Evolutionary conservation across 2,113 vertebrate genomes (phyloP), one percentile per base, ranked within the genome.

Genomic region (Notarius lentiginosus): DNA sequence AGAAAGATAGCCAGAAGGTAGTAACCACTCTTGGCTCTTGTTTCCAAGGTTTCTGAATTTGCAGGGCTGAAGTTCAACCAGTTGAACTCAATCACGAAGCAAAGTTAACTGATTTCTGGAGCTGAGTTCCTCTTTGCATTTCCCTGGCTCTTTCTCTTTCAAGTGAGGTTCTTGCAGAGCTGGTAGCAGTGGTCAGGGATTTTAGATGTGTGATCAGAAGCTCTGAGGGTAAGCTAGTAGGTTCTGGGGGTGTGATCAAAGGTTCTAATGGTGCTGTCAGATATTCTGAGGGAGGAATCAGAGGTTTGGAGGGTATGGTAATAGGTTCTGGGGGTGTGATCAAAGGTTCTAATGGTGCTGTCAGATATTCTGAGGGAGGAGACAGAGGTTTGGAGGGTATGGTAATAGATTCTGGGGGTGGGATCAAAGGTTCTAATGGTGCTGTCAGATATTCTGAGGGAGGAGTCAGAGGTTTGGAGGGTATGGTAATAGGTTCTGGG

Each of bases 11-110:
- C 41, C 34, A 47, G 18, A 47, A 47, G 22, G 22, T 55, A 79
- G 2, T 53, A 55, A 55, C 24, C 51, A 55, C 49, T 79, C 9
- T 4, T 27, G 51, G 24, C 2, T 53, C 51, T 53, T 79, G 75
- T 79, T 79, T 55, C 51, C 51, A 79, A 55, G 75, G 75, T 55
- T 79, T 55, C 51, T 17, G 49, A 55, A 55, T 76, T 73, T 49
- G 18, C 18, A 49, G 41, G 10, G 34, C 18, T 73, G 70, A 11
- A 73, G 47, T 73, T 73, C 34, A 4, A 20, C 47, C 73, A n/a
- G 47, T 51, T 76, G 9, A 76, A 24, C 73, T 51, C 41, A 41
- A 47, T 73, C 70, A 47, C 20, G 5, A 73, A 51, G 22, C 22
- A 76, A 51, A 76, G 18, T 47, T 20, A 22, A 20, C 70, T 47